phyloP scores from a whole-genome alignment of 1,140 invertebrate genomes.

The Musca vetustissima region DNA sequence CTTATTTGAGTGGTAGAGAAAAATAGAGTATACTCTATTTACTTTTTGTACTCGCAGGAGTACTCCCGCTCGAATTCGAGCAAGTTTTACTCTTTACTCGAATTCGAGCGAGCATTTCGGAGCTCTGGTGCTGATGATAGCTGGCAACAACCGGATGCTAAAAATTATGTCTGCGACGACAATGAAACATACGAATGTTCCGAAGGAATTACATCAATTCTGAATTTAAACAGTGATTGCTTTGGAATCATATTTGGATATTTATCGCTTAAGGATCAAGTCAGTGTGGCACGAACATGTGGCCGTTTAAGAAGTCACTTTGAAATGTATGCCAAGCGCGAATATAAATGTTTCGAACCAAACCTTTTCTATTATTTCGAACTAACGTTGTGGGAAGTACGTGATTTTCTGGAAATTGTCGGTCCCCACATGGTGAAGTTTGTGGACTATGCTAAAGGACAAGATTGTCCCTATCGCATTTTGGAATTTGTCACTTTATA shows the following conservation, averaged over 20 bases:
- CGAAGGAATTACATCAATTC: background rate
- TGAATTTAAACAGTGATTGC: constrained; percentile 29
- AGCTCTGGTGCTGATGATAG: too few relatives aligned
- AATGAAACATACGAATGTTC: too few relatives aligned
- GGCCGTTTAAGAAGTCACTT: constrained; percentile 1
- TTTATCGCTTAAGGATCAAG: background rate
- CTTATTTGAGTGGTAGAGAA: too few relatives aligned
- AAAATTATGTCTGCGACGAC: background rate
- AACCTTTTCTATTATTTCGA: background rate
- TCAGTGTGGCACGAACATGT: constrained; percentile 19
- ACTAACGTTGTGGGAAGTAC: constrained; percentile 41
- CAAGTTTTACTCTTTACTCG: too few relatives aligned
- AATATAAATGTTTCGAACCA: background rate
- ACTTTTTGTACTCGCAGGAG: too few relatives aligned
- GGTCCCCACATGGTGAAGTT: constrained; percentile 29
- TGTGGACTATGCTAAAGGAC: too few relatives aligned
- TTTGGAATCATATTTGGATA: constrained; percentile 9
- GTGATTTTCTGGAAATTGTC: constrained; percentile 38
- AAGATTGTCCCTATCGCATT: constrained; percentile 33
- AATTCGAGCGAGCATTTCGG: too few relatives aligned
- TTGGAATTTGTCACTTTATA: constrained; percentile 28
- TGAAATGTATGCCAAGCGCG: background rate
- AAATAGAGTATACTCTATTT: too few relatives aligned
- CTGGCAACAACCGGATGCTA: constrained; percentile 42
- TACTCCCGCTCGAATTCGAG: too few relatives aligned